Evolutionary conservation across 2,888 invertebrate species (phyloP), one percentile per base, ranked within the genome.

Genomic region (Himalopsyche tibetana): DNA sequence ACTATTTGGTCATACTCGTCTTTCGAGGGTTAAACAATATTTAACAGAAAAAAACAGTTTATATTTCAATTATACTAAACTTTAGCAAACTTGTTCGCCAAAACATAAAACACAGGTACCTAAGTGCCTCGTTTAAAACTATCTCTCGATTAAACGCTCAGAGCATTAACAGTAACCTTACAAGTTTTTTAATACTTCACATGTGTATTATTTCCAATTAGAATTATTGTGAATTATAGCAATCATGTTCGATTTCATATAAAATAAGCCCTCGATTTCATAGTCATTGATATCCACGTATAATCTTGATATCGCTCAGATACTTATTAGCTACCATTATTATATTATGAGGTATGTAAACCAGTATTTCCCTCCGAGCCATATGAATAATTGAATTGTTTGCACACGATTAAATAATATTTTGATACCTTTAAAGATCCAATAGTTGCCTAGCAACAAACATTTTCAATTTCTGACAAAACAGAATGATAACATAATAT

Each of bases 341-440:
- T 63, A 15, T 51, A 51, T 51, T 51, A 51, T 51, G 51, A 51
- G 51, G 63, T 15, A 74, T 36, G 74, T 38, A 38, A 74, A 74
- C 74, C 74, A 36, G 12, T 74, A 74, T 38, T 28, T 8, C 11
- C 74, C 74, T 74, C 36, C 74, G 36, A 74, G 74, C 74, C 12
- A 74, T 74, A 74, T 36, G 36, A 74, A 36, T 74, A 74, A 38
- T 74, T 36, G 74, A 74, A 74, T 74, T 74, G 74, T 74, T 74
- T 38, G 36, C 74, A 36, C 74, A 74, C 8, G 51, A 51, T 51
- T 15, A 51, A 51, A 51, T 15, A 51, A 12, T 15, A 15, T 51
- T 51, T 51, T 51, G 15, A 51, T 51, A 51, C 15, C 12, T 15
- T 51, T 51, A 5, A 15, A 51, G 51, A 12, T 15, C 3, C 51